Conservation (phyloP, 2,797 vertebrate species). For the Manis javanica region DNA sequence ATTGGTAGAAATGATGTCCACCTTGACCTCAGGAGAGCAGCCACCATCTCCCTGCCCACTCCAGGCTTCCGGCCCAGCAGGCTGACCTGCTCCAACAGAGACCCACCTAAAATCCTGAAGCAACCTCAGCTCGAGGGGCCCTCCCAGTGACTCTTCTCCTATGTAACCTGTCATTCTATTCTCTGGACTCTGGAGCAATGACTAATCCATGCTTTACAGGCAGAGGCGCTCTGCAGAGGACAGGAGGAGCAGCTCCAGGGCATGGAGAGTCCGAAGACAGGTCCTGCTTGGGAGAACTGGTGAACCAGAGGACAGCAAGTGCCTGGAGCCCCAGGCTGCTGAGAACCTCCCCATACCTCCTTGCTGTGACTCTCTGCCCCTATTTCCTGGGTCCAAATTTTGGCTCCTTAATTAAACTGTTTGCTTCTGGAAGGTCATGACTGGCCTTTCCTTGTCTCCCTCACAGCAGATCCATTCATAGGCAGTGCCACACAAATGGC, state of each 20-base stretch:
- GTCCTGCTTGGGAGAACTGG: rapidly evolving
- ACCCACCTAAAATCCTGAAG: rapidly evolving
- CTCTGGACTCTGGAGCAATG: background rate
- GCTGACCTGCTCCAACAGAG: background rate
- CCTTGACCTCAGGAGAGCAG: background rate
- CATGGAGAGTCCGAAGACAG: background rate
- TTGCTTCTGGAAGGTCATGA: too few species aligned
- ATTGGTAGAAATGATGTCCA: rapidly evolving
- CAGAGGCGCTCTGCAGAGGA: background rate
- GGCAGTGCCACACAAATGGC: rapidly evolving
- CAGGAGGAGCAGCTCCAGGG: rapidly evolving
- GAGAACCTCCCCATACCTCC: rapidly evolving
- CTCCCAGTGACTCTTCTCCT: background rate
- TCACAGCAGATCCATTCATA: background rate
- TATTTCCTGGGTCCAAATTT: background rate
- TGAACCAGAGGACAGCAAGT: rapidly evolving
- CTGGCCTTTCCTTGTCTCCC: background rate
- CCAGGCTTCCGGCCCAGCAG: background rate
- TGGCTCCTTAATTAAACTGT: background rate
- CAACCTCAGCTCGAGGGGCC: too few species aligned
- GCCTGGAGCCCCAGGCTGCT: rapidly evolving
- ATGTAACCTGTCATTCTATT: rapidly evolving
- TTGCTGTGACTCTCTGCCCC: background rate
- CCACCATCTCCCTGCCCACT: background rate
- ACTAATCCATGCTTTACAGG: too few species aligned